Evolutionary conservation across 1,140 invertebrate species (phyloP).

Genomic region (Ostrea denselamellosa): DNA sequence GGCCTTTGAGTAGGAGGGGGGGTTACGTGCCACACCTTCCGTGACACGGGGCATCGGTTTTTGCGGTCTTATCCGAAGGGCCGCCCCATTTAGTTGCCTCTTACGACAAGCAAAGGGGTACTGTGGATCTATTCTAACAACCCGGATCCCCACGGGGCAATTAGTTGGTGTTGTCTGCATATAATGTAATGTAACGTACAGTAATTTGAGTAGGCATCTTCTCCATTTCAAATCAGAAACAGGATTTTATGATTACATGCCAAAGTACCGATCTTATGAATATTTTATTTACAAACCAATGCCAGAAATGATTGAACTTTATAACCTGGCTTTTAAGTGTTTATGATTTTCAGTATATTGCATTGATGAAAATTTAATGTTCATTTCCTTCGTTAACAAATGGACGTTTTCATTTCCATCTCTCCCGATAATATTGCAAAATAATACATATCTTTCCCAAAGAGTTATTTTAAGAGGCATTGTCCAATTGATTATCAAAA

Average conservation of each 20-base stretch:
- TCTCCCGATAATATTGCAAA: background rate
- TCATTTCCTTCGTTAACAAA: slow-evolving; percentile 21
- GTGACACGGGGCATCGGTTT: too few relatives aligned
- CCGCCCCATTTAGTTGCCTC: too few relatives aligned
- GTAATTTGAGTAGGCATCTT: too few relatives aligned
- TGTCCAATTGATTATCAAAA: background rate
- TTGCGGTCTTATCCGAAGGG: too few relatives aligned
- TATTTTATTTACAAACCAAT: background rate
- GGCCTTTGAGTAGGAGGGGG: too few relatives aligned
- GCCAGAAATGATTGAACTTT: background rate
- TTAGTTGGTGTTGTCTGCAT: too few relatives aligned
- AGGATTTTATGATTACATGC: background rate
- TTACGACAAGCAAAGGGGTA: too few relatives aligned
- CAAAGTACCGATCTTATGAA: background rate
- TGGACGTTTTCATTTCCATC: slow-evolving; percentile 26
- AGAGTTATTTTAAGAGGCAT: background rate
- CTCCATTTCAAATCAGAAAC: too few relatives aligned
- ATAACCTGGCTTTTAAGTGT: background rate
- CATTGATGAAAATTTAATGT: background rate
- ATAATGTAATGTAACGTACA: too few relatives aligned
- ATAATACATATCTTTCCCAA: background rate
- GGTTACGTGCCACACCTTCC: too few relatives aligned
- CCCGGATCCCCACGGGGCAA: too few relatives aligned
- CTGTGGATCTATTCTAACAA: too few relatives aligned
- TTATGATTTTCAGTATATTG: background rate